A percentile compares a stretch with the other conserved stretches of the same genome.
phyloP scores from a whole-genome alignment of 2,797 vertebrate species.

The Heterohyrax brucei region DNA sequence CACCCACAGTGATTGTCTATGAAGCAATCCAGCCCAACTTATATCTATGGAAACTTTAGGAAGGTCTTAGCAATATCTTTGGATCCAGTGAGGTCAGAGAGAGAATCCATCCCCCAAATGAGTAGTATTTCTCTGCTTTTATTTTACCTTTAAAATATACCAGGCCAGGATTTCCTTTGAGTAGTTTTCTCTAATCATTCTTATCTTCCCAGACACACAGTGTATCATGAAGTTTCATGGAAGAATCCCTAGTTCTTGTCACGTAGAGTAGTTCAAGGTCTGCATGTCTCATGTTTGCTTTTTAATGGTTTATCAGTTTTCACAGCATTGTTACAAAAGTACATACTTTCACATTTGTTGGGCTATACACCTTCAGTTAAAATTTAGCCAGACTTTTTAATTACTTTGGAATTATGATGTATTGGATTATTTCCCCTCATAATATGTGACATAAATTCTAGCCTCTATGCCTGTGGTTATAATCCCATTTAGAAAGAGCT shows the following conservation, averaged over 20 bases:
- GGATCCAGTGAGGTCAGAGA: not conserved
- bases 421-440: too few species aligned
- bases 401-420: not conserved
- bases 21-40: not conserved
- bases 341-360: not conserved
- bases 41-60: constrained; percentile 10
- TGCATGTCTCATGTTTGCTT: not conserved
- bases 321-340: not conserved
- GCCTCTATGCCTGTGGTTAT: too few species aligned
- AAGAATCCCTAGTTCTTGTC: not conserved
- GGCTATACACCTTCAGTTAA: not conserved
- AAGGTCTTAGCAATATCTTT: not conserved
- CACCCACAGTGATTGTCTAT: not conserved
- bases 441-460: too few species aligned
- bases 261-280: not conserved
- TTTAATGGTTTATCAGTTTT: not conserved
- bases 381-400: not conserved
- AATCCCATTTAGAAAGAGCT: too few species aligned
- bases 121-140: not conserved
- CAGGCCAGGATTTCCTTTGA: not conserved
- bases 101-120: not conserved
- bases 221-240: not conserved
- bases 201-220: not conserved
- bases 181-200: not conserved
- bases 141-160: not conserved